Percentiles rank a stretch among this genome's conserved stretches.
Conservation (phyloP, 2,888 invertebrate genomes). For the Prenolepis imparis region DNA sequence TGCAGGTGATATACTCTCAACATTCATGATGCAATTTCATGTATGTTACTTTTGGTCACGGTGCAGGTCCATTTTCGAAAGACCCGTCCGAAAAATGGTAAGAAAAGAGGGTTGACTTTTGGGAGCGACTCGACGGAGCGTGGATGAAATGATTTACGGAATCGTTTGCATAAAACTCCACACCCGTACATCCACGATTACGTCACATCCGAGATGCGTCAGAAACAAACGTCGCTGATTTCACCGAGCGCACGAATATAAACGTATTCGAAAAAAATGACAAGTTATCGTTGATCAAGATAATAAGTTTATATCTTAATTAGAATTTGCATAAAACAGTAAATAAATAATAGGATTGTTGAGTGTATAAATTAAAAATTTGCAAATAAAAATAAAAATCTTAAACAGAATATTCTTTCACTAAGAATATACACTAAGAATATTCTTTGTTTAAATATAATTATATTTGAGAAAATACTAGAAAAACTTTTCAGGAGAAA, state of each 20-base stretch:
- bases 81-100: constrained; percentile 11
- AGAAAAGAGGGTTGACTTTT: constrained; percentile 47
- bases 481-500: not conserved
- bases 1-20: constrained; percentile 15
- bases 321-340: not conserved
- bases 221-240: constrained; percentile 27
- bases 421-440: too few relatives aligned
- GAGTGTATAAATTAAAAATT: too few relatives aligned
- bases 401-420: too few relatives aligned
- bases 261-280: not conserved
- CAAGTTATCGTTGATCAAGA: constrained; percentile 15
- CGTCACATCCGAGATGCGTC: constrained; percentile 45
- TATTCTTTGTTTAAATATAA: not conserved
- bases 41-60: constrained; percentile 29
- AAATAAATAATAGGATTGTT: not conserved
- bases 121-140: constrained; percentile 43
- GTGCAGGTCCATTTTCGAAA: constrained; percentile 32
- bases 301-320: not conserved
- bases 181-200: constrained; percentile 49
- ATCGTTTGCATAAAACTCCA: constrained; percentile 59
- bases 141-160: constrained; percentile 53
- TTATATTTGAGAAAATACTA: not conserved
- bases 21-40: constrained; percentile 28
- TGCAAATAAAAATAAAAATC: not conserved
- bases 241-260: constrained; percentile 20